Evolutionary conservation across 2,888 invertebrate genomes (phyloP).

Genomic region (Xanthia icteritia): DNA sequence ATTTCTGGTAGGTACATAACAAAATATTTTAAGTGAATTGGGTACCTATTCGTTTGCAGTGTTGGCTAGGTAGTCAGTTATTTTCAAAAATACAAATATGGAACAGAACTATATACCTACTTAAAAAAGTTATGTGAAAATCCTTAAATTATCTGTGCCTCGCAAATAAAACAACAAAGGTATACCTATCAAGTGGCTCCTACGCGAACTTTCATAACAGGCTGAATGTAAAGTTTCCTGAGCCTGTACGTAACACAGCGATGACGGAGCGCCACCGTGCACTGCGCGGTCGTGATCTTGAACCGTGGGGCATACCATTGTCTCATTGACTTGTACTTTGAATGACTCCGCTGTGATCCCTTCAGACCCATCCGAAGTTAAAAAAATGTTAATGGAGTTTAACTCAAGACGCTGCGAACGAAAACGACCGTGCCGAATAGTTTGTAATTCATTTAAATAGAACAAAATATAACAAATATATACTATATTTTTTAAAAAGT

Average conservation of each 20-base stretch:
- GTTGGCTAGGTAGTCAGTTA: not conserved
- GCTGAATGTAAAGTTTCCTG: constrained; percentile 60
- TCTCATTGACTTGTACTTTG: constrained; percentile 65
- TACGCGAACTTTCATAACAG: constrained; percentile 56
- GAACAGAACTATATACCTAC: not conserved
- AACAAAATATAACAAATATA: too few species aligned
- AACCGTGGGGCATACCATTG: constrained; percentile 72
- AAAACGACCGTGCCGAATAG: not conserved
- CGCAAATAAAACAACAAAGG: constrained; percentile 42
- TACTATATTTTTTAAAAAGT: too few species aligned
- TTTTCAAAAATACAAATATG: not conserved
- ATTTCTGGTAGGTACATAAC: not conserved
- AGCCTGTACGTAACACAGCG: constrained; percentile 69
- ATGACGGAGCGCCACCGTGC: constrained; percentile 62
- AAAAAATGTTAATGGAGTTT: constrained; percentile 6
- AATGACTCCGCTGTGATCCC: constrained; percentile 49
- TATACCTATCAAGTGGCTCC: constrained; percentile 41
- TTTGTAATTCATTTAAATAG: not conserved
- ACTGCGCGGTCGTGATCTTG: constrained; percentile 77
- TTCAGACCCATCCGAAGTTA: constrained; percentile 11
- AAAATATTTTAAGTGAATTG: not conserved
- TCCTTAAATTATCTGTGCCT: constrained; percentile 9
- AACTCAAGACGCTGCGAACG: not conserved
- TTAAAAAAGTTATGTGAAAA: not conserved
- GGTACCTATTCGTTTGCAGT: not conserved